Conservation (phyloP, 2,797 vertebrate species). For the Gambusia yucatana region DNA sequence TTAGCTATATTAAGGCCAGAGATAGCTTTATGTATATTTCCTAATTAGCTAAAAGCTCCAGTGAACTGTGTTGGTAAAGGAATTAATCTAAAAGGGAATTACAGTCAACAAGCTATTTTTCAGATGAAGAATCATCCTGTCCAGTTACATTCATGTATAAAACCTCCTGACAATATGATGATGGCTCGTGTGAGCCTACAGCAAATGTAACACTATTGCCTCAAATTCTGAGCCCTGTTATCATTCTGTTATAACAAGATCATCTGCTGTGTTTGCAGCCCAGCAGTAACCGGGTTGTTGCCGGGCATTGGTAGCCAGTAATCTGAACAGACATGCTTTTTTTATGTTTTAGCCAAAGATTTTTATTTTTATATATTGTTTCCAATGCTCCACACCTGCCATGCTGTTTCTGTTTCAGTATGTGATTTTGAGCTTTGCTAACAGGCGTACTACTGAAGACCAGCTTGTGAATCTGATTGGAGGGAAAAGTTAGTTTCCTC, state of each 20-base stretch:
- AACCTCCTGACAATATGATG: constrained; percentile 43
- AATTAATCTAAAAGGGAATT: constrained; percentile 46
- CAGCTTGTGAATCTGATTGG: constrained; percentile 45
- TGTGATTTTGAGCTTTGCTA: constrained; percentile 30
- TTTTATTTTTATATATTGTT: constrained; percentile 21
- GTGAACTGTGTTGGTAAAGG: constrained; percentile 46
- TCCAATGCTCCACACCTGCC: constrained; percentile 18
- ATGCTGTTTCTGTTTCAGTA: constrained; percentile 28
- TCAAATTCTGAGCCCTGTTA: constrained; percentile 17
- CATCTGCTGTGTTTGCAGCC: constrained; percentile 45
- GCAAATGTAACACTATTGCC: constrained; percentile 20
- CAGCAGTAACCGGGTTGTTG: constrained; percentile 2
- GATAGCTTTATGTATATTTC: constrained; percentile 55
- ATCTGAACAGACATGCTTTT: constrained; percentile 34
- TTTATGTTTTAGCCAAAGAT: constrained; percentile 20
- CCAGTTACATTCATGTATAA: constrained; percentile 36
- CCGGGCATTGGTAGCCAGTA: constrained; percentile 10
- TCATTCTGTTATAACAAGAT: constrained; percentile 19
- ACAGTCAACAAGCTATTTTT: constrained; percentile 30
- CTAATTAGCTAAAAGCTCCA: constrained; percentile 60
- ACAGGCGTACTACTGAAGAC: constrained; percentile 38
- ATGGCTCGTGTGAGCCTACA: constrained; percentile 20
- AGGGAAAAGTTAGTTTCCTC: constrained; percentile 34
- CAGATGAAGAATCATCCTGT: constrained; percentile 21
- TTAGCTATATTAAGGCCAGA: constrained; percentile 56